Percentiles rank a stretch among this genome's conserved stretches.
phyloP scores from a whole-genome alignment of 2,113 vertebrate species.

The Chamaetylas fuelleborni region DNA sequence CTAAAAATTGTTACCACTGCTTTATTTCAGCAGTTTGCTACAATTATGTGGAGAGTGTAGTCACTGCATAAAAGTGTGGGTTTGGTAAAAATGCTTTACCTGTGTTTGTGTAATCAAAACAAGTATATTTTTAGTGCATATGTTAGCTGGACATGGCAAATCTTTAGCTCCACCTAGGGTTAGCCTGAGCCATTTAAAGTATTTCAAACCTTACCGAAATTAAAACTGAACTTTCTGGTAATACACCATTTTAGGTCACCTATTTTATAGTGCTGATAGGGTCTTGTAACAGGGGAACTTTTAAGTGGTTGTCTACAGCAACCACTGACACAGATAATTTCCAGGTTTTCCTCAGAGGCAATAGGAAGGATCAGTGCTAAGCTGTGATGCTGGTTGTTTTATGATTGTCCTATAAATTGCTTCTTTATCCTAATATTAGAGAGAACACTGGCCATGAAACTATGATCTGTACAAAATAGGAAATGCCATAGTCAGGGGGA shows the following conservation, averaged over 20 bases:
- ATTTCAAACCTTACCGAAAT: neutral
- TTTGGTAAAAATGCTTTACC: neutral
- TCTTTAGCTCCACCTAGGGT: constrained; percentile 16
- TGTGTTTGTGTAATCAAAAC: neutral
- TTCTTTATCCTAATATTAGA: neutral
- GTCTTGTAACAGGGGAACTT: neutral
- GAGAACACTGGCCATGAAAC: neutral
- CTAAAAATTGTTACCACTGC: neutral
- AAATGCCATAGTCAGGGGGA: neutral
- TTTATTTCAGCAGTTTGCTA: neutral
- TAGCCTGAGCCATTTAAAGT: neutral
- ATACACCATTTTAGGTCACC: neutral
- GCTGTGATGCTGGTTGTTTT: neutral
- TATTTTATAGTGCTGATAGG: neutral
- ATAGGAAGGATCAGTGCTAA: neutral
- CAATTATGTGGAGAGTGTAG: neutral
- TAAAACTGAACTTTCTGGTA: neutral
- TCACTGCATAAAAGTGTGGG: neutral
- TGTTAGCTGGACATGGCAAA: neutral
- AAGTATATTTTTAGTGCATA: neutral
- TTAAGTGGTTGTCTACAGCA: neutral
- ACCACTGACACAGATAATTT: neutral
- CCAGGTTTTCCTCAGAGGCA: neutral
- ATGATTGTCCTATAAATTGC: neutral
- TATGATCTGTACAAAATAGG: neutral